Percentiles rank a stretch among this genome's conserved stretches.
These are phyloP conservation scores for Anser cygnoides DNA, from an alignment of 2,113 vertebrate genomes.

Conservation along the genomic window DNA sequence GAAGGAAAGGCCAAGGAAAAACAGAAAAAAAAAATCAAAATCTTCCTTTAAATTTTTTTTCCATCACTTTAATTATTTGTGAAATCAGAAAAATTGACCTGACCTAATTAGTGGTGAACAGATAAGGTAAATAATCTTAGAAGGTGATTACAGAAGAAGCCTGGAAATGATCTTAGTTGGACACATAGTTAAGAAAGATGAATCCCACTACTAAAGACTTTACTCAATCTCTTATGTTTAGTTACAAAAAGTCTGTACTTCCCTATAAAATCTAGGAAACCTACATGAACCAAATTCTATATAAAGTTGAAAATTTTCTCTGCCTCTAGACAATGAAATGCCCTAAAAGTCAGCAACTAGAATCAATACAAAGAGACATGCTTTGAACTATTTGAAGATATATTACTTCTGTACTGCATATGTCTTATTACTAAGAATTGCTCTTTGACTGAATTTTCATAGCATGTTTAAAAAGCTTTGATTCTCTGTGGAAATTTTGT, in stretches of 20 bases:
- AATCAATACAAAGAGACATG: background rate
- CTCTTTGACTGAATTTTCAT: background rate
- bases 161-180: background rate
- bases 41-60: background rate
- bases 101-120: background rate
- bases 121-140: background rate
- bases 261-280: background rate
- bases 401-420: background rate
- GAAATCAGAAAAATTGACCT: background rate
- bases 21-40: background rate
- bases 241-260: background rate
- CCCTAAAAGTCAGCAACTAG: background rate
- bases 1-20: background rate
- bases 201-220: background rate
- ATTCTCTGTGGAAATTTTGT: background rate
- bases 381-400: background rate
- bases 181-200: background rate
- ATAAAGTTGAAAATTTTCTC: background rate
- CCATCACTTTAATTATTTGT: rapidly evolving
- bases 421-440: background rate
- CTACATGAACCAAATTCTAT: background rate
- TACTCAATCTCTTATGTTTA: background rate
- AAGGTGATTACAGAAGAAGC: background rate
- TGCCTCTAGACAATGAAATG: background rate
- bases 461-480: background rate